Evolutionary conservation across 2,113 vertebrate species (phyloP), one percentile per base, ranked within the genome.

Genomic region (Litocranius walleri): DNA sequence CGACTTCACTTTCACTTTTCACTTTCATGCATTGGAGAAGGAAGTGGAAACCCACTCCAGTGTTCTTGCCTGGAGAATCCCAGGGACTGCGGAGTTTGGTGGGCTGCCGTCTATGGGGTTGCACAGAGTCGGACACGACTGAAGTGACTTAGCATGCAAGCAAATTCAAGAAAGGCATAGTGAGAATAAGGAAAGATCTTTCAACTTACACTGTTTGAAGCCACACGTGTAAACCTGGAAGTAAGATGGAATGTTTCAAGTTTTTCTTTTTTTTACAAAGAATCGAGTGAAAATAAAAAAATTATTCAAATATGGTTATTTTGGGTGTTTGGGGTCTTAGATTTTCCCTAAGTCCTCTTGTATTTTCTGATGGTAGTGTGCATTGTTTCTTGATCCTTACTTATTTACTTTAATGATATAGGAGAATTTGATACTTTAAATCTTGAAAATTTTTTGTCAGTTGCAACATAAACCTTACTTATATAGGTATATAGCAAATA

Each of bases 321-420:
- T 48, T 48, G 43, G 77, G 9, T 80, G 71, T 77, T 77, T 77
- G 23, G 36, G n/a, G 45, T 62, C 30, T n/a, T 67, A 36, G 57
- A 27, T 92, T 94, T 97, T 56, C 25, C 61, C 36, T 27, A 74
- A 61, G 29, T 29, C 17, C 23, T 74, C 50, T 96, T 30, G 1
- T 36, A 27, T 78, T 97, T 96, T 91, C 64, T 84, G 45, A 90
- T 21, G 74, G 5, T 54, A 81, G 27, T 27, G 64, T 80, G 95
- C 62, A 86, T 23, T 86, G 27, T 52, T 17, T 57, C 30, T n/a
- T 36, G n/a, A 57, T 10, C 10, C 45, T 2, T 54, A 29, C 21
- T 30, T 8, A 62, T 62, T 80, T 85, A 88, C 62, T 84, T 92
- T 57, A 92, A 27, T 71, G 40, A 54, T 13, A 62, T 21, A 82